Base-by-base conservation (phyloP, 2,797 vertebrate genomes). In the Manis javanica region DNA sequence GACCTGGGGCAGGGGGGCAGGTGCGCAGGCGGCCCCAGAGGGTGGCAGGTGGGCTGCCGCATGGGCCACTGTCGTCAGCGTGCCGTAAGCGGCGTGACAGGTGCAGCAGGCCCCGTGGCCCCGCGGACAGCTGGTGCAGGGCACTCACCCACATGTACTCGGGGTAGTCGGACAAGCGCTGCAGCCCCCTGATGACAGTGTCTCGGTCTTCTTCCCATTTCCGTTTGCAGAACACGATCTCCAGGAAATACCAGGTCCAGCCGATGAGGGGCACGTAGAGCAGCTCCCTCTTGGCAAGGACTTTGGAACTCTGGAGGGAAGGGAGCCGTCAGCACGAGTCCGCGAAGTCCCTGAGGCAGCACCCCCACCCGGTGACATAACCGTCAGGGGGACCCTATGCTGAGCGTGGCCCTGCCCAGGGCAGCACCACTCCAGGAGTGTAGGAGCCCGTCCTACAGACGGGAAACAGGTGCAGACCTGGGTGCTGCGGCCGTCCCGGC, bases 231-330 rank as follows among this genome's bases (percentile, higher is more conserved):
- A 99, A 99, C 46, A 99, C 99, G 0, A 99, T 99, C 98, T 99
- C 99, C 49, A 99, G 98, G 98, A 99, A 99, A 98, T 99, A 99
- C 99, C 99, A 99, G 0, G 99, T 99, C 99, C 99, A 99, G 96
- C 99, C 99, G 11, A 99, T 99, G 89, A 99, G 98, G 96, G 99
- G 99, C 89, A 99, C 99, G 3, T 99, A 99, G 0, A 99, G 98
- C 34, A 99, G 98, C 98, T 99, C 99, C 57, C 99, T 99, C 98
- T 99, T 99, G 59, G 99, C 99, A 88, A 99, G 98, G 92, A 99
- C 99, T 97, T 99, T 99, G 96, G 99, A 99, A 98, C 99, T 99
- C 99, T 99, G 97, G 1, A 59, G 91, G 90, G 46, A 24, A 61
- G 1, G 13, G 75, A 29, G 19, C 5, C 42, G 1, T 46, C 7